Base-by-base conservation (phyloP, 1,140 invertebrate genomes). In the Telenomus remus region DNA sequence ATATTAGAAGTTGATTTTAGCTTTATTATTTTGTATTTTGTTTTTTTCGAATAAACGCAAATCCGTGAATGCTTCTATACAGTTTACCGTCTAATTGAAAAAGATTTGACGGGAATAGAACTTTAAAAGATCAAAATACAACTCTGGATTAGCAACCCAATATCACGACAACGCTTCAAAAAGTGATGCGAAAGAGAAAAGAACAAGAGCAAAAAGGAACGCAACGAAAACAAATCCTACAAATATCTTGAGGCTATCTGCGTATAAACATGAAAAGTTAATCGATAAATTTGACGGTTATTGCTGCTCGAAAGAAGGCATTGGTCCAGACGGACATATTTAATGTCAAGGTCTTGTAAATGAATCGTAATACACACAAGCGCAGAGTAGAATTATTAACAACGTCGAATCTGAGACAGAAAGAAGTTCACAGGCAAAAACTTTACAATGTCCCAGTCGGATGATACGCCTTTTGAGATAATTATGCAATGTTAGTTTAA, bases 341-440 rank as follows among this genome's bases (percentile, higher is more conserved):
- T 83, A 84, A 83, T 83, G 82, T 79, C 82, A 84, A 84, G 82
- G 81, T 81, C 81, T 60, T 72, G 73, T 70, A 79, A 81, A 76
- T 79, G 81, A 82, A 79, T 65, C 53, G 44, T 64, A 66, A 81
- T 76, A 79, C 53, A 76, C n/a, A 74, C 60, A n/a, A 80, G 70
- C 70, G 77, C 74, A 57, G 78, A 78, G 77, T 61, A 34, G 68
- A 65, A 75, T 65, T 70, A 61, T 77, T 79, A 77, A 82, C 78
- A 57, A 75, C 66, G 48, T 44, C 56, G 50, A 48, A 69, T 59
- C 39, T 53, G 49, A 65, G 65, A 76, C 49, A 44, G 65, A 70
- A 76, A 76, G 73, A 70, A 76, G 73, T 76, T 76, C 73, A 66
- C 65, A 61, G 65, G 73, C 65, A 69, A 76, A 76, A 76, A 76